Conservation (phyloP, 2,888 invertebrate species). For the Drosophila imparisetae region DNA sequence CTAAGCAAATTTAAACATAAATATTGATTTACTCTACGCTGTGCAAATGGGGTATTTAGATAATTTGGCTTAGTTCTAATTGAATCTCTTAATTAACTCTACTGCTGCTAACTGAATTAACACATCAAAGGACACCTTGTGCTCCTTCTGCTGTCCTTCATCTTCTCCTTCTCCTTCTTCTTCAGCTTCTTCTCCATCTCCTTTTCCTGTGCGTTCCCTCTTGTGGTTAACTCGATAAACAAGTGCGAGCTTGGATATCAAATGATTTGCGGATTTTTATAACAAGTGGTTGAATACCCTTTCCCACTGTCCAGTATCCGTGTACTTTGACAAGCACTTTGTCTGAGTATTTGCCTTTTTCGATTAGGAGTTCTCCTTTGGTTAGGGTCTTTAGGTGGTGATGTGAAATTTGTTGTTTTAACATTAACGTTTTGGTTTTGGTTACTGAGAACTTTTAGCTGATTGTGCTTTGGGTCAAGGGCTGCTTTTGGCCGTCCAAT, state of each 20-base stretch:
- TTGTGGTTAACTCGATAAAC: slow-evolving; percentile 33
- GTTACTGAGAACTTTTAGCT: slow-evolving; percentile 20
- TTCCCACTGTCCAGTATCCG: not conserved
- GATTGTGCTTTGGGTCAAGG: slow-evolving; percentile 17
- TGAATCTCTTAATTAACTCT: not conserved
- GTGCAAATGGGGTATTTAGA: not conserved
- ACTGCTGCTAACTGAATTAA: slow-evolving; percentile 18
- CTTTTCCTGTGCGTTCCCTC: not conserved
- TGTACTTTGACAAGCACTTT: not conserved
- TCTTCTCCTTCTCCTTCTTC: not conserved
- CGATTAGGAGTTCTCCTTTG: not conserved
- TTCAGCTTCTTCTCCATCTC: not conserved
- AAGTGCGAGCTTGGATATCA: slow-evolving; percentile 29
- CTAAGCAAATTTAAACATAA: not conserved
- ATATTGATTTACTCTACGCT: not conserved
- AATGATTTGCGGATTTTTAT: slow-evolving; percentile 26
- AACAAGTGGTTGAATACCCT: slow-evolving; percentile 41
- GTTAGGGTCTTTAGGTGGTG: slow-evolving; percentile 3
- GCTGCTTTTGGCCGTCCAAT: slow-evolving; percentile 53
- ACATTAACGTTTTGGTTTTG: not conserved
- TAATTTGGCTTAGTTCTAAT: not conserved
- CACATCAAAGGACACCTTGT: slow-evolving; percentile 19
- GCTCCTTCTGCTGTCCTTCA: not conserved
- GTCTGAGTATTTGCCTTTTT: not conserved
- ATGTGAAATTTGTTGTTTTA: not conserved